phyloP scores from a whole-genome alignment of 2,113 vertebrate genomes.

The Semicossyphus pulcher region DNA sequence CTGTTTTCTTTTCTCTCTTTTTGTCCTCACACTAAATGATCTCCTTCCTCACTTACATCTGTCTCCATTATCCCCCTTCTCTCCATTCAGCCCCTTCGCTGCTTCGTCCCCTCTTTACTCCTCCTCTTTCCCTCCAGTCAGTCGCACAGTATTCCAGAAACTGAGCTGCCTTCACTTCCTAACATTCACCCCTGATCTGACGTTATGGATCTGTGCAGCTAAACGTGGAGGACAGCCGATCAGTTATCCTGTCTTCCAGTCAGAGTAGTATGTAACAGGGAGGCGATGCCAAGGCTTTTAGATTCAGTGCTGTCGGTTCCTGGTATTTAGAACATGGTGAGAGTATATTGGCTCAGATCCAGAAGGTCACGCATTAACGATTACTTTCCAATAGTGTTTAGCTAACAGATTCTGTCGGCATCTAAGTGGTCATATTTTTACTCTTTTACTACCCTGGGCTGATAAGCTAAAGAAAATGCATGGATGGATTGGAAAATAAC shows the following conservation, averaged over 20 bases:
- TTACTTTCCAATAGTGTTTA: not conserved
- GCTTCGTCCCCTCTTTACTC: not conserved
- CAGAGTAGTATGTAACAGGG: constrained; percentile 10
- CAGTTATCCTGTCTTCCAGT: constrained; percentile 34
- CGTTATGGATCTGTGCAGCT: constrained; percentile 33
- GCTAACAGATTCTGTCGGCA: not conserved
- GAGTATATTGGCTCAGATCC: not conserved
- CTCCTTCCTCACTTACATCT: not conserved
- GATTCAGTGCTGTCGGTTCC: not conserved
- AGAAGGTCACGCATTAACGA: not conserved
- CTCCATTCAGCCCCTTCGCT: not conserved
- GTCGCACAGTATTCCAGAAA: not conserved
- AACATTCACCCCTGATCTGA: constrained; percentile 1
- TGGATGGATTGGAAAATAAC: no score
- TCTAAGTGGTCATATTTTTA: not conserved
- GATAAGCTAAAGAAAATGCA: no score
- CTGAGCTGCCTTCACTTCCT: constrained; percentile 5
- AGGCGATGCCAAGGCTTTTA: not conserved
- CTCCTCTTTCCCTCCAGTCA: constrained; percentile 7
- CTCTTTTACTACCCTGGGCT: no score
- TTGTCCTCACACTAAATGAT: constrained; percentile 5
- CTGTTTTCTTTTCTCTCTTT: not conserved
- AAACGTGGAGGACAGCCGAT: not conserved
- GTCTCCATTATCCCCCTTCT: constrained; percentile 2
- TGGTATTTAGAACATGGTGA: not conserved